A percentile compares a stretch with the other conserved stretches of the same genome.
Conservation (phyloP, 1,140 invertebrate genomes). For the Apolygus lucorum region DNA sequence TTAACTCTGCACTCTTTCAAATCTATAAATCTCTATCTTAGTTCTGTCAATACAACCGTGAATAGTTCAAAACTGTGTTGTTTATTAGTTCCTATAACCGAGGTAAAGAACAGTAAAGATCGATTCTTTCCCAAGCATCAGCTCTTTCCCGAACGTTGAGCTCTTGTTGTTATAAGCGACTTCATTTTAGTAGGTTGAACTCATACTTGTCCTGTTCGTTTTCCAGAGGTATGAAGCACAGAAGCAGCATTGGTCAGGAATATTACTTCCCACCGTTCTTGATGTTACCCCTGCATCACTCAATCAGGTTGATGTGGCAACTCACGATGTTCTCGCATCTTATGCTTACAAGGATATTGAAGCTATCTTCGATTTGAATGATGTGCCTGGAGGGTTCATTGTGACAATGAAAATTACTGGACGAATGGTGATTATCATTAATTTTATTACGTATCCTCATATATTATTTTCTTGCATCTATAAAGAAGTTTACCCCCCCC, state of each 20-base stretch:
- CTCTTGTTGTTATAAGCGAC: neutral
- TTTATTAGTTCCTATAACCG: neutral
- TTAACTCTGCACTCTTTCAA: too few species aligned
- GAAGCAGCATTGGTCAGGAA: slow-evolving; percentile 94
- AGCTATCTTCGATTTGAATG: slow-evolving; percentile 56
- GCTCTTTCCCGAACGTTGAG: neutral
- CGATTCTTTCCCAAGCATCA: neutral
- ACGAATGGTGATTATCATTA: slow-evolving; percentile 45
- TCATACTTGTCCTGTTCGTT: neutral
- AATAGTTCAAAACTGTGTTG: too few species aligned
- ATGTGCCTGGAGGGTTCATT: slow-evolving; percentile 73
- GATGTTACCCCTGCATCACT: slow-evolving; percentile 83
- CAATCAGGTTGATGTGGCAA: slow-evolving; percentile 81
- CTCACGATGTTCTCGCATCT: slow-evolving; percentile 66
- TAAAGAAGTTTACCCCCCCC: too few species aligned
- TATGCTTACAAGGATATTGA: slow-evolving; percentile 93
- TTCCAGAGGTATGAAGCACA: slow-evolving; percentile 78
- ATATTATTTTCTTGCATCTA: slow-evolving; percentile 7
- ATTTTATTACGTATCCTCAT: slow-evolving; percentile 17
- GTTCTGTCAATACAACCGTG: neutral
- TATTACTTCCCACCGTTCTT: slow-evolving; percentile 72
- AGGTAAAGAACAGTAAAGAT: neutral
- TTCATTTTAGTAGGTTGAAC: neutral
- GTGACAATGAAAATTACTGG: slow-evolving; percentile 80
- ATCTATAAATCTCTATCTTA: neutral